These are phyloP conservation scores for Zophobas atratus DNA, from an alignment of 1,140 invertebrate genomes.

Conservation along the genomic window DNA sequence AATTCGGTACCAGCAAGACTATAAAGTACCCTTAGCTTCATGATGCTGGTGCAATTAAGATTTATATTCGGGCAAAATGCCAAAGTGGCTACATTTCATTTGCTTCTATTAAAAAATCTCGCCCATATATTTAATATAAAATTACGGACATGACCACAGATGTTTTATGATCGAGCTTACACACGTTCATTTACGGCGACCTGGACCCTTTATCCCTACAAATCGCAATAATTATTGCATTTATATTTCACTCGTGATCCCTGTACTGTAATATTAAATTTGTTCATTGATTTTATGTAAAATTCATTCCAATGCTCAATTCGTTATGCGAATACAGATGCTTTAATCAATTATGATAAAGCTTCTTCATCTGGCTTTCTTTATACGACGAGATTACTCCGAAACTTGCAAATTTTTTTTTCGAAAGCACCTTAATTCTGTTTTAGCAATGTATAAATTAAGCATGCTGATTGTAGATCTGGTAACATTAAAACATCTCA, in stretches of 20 bases:
- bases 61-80: constrained; percentile 31
- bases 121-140: constrained; percentile 29
- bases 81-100: constrained; percentile 40
- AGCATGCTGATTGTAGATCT: neutral
- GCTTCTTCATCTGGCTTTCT: constrained; percentile 3
- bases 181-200: too few species aligned
- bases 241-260: constrained; percentile 44
- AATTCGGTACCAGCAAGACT: constrained; percentile 22
- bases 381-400: neutral
- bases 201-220: neutral
- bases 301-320: constrained; percentile 43
- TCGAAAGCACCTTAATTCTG: neutral
- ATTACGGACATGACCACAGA: constrained; percentile 6
- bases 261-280: constrained; percentile 46
- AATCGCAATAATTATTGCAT: constrained; percentile 32
- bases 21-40: constrained; percentile 22
- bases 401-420: constrained; percentile 1
- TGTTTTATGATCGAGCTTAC: constrained; percentile 3
- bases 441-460: neutral
- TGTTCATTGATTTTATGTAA: constrained; percentile 50
- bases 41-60: constrained; percentile 39
- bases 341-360: constrained; percentile 51
- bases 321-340: constrained; percentile 49
- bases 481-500: neutral
- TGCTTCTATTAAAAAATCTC: constrained; percentile 30